A percentile compares a stretch with the other conserved stretches of the same genome.
Conservation (phyloP, 2,797 vertebrate genomes). For the Sitta carolinensis region DNA sequence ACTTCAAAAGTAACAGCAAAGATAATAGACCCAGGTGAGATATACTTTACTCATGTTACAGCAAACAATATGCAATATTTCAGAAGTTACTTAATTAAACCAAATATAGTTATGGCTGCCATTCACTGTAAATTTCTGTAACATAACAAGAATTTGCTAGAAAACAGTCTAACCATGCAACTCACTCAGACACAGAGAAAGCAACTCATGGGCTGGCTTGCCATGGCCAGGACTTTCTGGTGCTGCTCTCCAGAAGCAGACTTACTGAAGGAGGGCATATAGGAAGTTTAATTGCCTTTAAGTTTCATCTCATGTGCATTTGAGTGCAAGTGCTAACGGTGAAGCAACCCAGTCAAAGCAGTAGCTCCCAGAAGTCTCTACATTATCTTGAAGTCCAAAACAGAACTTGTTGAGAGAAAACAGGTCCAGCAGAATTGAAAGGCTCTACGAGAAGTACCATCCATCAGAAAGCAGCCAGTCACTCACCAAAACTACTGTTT, state of each 20-base stretch:
- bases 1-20: neutral
- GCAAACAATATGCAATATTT: neutral
- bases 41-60: neutral
- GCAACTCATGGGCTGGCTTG: neutral
- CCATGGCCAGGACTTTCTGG: neutral
- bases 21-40: neutral
- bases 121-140: neutral
- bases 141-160: neutral
- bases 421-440: neutral
- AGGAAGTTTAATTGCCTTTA: neutral
- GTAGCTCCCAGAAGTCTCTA: neutral
- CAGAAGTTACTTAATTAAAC: neutral
- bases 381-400: neutral
- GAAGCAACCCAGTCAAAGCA: neutral
- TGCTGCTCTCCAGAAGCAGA: neutral
- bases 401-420: neutral
- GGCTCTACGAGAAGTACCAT: neutral
- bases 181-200: neutral
- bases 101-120: neutral
- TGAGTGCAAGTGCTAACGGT: fast-evolving
- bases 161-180: neutral
- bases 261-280: neutral
- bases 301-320: neutral
- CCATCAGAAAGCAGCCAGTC: neutral
- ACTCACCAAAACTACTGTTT: neutral